phyloP scores from a whole-genome alignment of 2,113 vertebrate species.

The Entelurus aequoreus region DNA sequence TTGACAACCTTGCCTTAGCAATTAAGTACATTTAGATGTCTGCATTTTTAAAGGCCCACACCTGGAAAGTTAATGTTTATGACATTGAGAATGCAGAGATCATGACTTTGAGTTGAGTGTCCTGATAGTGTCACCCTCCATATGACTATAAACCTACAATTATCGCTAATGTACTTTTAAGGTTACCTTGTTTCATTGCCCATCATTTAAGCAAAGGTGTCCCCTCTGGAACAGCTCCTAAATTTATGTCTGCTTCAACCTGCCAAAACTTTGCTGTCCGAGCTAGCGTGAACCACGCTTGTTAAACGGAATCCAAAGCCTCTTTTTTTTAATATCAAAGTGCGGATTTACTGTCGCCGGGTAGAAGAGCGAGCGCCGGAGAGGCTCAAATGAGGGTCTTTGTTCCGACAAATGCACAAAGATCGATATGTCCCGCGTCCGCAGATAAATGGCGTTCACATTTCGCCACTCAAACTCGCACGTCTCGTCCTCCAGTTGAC shows the following conservation, averaged over 20 bases:
- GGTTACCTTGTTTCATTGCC: conserved; percentile 50
- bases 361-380: conserved; percentile 7
- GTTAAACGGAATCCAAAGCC: conserved; percentile 6
- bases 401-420: conserved; percentile 44
- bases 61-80: conserved; percentile 24
- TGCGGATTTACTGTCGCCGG: conserved; percentile 14
- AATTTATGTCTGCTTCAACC: conserved; percentile 2
- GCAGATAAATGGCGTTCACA: conserved; percentile 51
- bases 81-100: conserved; percentile 40
- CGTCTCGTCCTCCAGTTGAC: conserved; percentile 64
- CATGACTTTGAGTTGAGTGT: conserved; percentile 37
- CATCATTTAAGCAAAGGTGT: conserved; percentile 41
- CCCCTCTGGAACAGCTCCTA: conserved; percentile 17
- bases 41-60: conserved; percentile 6
- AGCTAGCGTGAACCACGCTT: background rate
- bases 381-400: conserved; percentile 40
- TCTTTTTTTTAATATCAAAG: conserved; percentile 16
- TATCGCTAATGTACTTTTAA: conserved; percentile 58
- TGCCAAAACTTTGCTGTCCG: conserved; percentile 1
- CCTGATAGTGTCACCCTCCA: conserved; percentile 42
- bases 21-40: conserved; percentile 17
- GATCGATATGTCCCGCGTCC: conserved; percentile 55
- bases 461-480: conserved; percentile 51
- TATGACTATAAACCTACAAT: conserved; percentile 56
- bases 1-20: conserved; percentile 22